Percentiles rank a stretch among this genome's conserved stretches.
These are phyloP conservation scores for Lasioglossum malachurum DNA, from an alignment of 2,888 invertebrate genomes.

Conservation along the genomic window DNA sequence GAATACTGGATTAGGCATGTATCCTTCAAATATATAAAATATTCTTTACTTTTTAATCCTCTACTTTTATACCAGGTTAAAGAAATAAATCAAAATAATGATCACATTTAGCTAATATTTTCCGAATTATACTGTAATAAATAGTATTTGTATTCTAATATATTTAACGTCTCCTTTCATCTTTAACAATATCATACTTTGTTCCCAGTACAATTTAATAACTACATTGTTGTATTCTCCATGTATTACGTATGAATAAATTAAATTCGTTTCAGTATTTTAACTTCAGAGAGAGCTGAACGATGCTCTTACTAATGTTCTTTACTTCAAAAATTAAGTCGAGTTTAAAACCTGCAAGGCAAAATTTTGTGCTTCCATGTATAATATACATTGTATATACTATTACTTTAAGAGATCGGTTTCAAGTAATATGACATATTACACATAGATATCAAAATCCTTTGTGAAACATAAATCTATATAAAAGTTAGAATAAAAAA, in stretches of 20 bases:
- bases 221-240: background rate
- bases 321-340: background rate
- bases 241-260: background rate
- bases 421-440: background rate
- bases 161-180: background rate
- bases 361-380: background rate
- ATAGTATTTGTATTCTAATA: background rate
- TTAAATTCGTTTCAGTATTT: background rate
- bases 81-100: background rate
- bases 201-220: background rate
- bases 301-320: background rate
- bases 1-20: background rate
- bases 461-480: background rate
- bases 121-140: background rate
- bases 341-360: background rate
- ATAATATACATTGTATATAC: background rate
- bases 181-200: background rate
- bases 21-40: background rate
- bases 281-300: background rate
- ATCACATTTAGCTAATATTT: background rate
- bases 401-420: background rate
- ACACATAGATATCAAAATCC: background rate
- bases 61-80: background rate
- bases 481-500: background rate
- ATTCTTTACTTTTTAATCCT: background rate